These are phyloP conservation scores for Agrochola litura DNA, from an alignment of 2,888 invertebrate genomes.

Conservation along the genomic window DNA sequence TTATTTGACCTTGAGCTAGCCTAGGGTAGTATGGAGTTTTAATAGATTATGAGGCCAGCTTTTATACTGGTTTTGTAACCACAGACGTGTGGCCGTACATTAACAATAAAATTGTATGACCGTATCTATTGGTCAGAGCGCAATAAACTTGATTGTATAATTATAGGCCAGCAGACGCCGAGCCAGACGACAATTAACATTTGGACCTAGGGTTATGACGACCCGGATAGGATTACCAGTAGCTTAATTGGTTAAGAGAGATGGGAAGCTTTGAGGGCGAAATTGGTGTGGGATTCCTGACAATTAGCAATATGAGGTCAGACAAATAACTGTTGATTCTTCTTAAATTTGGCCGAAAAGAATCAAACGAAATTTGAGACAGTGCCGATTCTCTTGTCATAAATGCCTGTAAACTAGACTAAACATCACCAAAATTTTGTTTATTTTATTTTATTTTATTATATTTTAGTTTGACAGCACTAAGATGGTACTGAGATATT, in stretches of 20 bases:
- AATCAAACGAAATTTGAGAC: no score
- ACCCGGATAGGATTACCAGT: slow-evolving; percentile 39
- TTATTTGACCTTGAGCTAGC: background rate
- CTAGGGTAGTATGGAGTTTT: no score
- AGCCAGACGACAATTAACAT: slow-evolving; percentile 67
- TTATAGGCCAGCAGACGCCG: slow-evolving; percentile 58
- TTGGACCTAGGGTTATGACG: slow-evolving; percentile 58
- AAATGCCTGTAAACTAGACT: no score
- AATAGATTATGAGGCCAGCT: no score
- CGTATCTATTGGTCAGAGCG: slow-evolving; percentile 63
- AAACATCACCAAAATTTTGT: no score
- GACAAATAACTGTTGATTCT: no score
- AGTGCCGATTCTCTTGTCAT: no score
- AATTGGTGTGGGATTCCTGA: slow-evolving; percentile 36
- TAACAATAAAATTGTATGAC: slow-evolving; percentile 28
- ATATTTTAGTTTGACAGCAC: no score
- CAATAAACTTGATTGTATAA: slow-evolving; percentile 68
- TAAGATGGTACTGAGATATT: no score
- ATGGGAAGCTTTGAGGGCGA: slow-evolving; percentile 1
- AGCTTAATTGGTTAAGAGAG: slow-evolving; percentile 26
- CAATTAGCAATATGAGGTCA: background rate
- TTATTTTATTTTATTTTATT: no score
- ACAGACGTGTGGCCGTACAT: background rate
- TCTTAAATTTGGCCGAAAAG: no score
- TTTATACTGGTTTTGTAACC: background rate